These are phyloP conservation scores for Heliothis subflexa DNA, from an alignment of 1,140 invertebrate genomes.

Conservation along the genomic window DNA sequence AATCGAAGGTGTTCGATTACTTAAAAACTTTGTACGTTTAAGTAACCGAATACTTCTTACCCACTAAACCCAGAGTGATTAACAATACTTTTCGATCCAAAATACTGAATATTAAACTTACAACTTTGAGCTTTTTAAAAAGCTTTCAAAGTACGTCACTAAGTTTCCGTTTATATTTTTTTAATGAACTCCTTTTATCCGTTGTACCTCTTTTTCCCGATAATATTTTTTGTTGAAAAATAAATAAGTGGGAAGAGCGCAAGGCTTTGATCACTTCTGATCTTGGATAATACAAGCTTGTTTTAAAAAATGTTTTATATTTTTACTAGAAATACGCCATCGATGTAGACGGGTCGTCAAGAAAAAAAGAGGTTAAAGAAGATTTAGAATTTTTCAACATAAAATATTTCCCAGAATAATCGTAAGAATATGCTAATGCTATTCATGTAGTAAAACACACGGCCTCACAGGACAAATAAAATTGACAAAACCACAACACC, in stretches of 20 bases:
- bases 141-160: slow-evolving; percentile 24
- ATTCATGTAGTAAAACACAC: no score
- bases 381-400: no score
- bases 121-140: slow-evolving; percentile 23
- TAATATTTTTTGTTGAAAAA: neutral
- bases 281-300: no score
- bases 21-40: neutral
- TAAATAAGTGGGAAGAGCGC: no score
- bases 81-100: slow-evolving; percentile 6
- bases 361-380: no score
- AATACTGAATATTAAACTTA: slow-evolving; percentile 27
- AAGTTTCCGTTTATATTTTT: slow-evolving; percentile 9
- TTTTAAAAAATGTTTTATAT: no score
- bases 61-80: neutral
- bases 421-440: no score
- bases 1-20: neutral
- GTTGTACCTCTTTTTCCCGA: neutral
- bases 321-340: no score
- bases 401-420: no score
- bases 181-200: slow-evolving; percentile 10
- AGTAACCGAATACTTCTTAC: no score
- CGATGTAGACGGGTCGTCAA: no score
- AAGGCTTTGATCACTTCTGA: no score
- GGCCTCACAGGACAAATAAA: neutral
- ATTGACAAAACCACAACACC: neutral